A percentile compares a stretch with the other conserved stretches of the same genome.
These are phyloP conservation scores for Hirundo rustica DNA, from an alignment of 2,797 vertebrate species.

Conservation along the genomic window DNA sequence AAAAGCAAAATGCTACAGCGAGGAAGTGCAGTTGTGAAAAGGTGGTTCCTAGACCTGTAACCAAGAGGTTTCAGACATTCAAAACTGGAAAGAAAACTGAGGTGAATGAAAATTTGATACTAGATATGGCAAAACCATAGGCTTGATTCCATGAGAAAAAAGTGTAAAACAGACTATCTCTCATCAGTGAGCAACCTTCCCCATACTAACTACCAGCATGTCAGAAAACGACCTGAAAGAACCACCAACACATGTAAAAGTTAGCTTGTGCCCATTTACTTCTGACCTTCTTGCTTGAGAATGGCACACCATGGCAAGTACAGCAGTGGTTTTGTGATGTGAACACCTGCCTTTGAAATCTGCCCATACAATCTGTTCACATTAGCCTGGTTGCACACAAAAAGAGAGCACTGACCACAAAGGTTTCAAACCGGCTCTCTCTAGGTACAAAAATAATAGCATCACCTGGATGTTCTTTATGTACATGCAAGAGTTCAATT, in stretches of 20 bases:
- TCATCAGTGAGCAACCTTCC: neutral
- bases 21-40: constrained; percentile 1
- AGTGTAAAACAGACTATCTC: neutral
- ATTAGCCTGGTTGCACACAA: constrained; percentile 38
- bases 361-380: constrained; percentile 49
- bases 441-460: constrained; percentile 47
- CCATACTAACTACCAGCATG: neutral
- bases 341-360: constrained; percentile 64
- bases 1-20: neutral
- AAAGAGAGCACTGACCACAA: constrained; percentile 21
- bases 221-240: neutral
- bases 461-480: constrained; percentile 35
- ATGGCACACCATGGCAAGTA: neutral
- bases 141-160: constrained; percentile 9
- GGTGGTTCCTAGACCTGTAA: constrained; percentile 37
- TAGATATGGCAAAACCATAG: neutral
- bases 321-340: constrained; percentile 18
- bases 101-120: neutral
- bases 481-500: constrained; percentile 13
- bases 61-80: constrained; percentile 41
- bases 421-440: constrained; percentile 49
- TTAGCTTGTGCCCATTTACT: neutral
- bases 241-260: neutral
- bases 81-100: constrained; percentile 42
- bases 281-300: neutral